phyloP scores from a whole-genome alignment of 2,113 vertebrate species.

The Dendrocopos noguchii region DNA sequence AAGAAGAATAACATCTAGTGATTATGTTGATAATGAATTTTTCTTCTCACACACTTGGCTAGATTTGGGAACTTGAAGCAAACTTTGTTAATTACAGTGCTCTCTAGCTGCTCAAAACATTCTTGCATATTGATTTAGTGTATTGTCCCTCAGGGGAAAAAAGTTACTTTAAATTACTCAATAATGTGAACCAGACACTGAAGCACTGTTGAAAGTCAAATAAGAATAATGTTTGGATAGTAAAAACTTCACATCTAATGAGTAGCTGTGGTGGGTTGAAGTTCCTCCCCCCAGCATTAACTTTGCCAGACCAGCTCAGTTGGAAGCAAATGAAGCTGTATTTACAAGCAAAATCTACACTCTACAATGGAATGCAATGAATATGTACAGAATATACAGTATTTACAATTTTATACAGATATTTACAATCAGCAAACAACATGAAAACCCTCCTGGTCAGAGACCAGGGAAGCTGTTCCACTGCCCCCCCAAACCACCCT shows the following conservation, averaged over 20 bases:
- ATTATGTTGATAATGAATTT: not conserved
- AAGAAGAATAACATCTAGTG: not conserved
- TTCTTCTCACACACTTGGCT: not conserved
- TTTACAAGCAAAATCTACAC: too few relatives aligned
- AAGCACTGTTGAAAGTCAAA: conserved; percentile 19
- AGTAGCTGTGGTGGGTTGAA: not conserved
- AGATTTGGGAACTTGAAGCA: not conserved
- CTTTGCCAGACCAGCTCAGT: too few relatives aligned
- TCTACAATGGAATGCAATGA: too few relatives aligned
- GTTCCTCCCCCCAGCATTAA: too few relatives aligned
- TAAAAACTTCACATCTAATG: not conserved
- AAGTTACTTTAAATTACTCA: conserved; percentile 17
- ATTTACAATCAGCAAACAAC: too few relatives aligned
- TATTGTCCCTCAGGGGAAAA: not conserved
- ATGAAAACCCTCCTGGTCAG: too few relatives aligned
- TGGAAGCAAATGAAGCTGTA: too few relatives aligned
- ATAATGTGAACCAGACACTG: not conserved
- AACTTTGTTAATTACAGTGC: conserved; percentile 21
- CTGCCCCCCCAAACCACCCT: too few relatives aligned
- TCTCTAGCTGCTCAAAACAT: not conserved
- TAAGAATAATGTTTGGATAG: not conserved
- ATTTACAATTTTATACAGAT: too few relatives aligned
- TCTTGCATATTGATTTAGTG: conserved; percentile 18
- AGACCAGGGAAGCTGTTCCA: too few relatives aligned
- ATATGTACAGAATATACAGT: too few relatives aligned